Conservation (phyloP, 2,113 vertebrate genomes). For the rabbit (Oryctolagus cuniculus) region mOryCun1.1 NC_091453.1:86982501-86983000, state of each 20-base stretch:
- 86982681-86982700: neutral
- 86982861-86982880: neutral
- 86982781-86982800: neutral
- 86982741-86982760: neutral
- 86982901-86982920: neutral
- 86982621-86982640: neutral
- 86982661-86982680: neutral
- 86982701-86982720: neutral
- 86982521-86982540: neutral
- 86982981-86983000: neutral
- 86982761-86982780: neutral
- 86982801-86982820: neutral
- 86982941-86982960: neutral
- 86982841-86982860: neutral
- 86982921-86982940: neutral
- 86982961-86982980: neutral
- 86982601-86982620: neutral
- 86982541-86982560: neutral
- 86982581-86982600: neutral
- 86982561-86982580: neutral
- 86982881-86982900: constrained; percentile 31
- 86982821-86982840: neutral
- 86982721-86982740: neutral
- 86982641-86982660: neutral
- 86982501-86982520: too few relatives aligned